Evolutionary conservation across 2,113 vertebrate genomes (phyloP).

Genomic region (Eurypyga helias): DNA sequence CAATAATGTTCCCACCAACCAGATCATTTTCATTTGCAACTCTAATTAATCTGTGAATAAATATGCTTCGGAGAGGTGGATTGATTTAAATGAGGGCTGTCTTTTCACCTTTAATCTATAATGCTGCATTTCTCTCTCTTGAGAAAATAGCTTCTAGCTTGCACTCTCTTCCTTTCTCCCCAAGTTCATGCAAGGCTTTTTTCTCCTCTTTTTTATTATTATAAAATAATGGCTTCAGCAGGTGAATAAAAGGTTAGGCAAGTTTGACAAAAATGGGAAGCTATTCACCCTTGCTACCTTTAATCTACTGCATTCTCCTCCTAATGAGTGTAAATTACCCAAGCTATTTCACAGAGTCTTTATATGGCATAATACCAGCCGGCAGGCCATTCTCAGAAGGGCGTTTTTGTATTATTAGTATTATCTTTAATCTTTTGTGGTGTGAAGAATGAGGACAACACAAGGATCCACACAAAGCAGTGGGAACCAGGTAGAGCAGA

Average conservation of each 20-base stretch:
- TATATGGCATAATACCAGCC: conserved; percentile 74
- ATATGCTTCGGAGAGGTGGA: conserved; percentile 83
- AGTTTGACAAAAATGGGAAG: conserved; percentile 85
- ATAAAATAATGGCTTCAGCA: conserved; percentile 82
- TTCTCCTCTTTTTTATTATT: conserved; percentile 79
- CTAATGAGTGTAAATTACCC: conserved; percentile 85
- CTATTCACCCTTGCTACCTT: conserved; percentile 86
- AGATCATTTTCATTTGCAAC: conserved; percentile 86
- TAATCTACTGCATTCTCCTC: conserved; percentile 84
- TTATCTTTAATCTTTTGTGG: conserved; percentile 83
- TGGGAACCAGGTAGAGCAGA: background rate
- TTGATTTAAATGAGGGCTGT: conserved; percentile 82
- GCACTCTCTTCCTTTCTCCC: conserved; percentile 68
- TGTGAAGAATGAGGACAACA: conserved; percentile 76
- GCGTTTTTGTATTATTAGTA: conserved; percentile 73
- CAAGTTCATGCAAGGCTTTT: conserved; percentile 73
- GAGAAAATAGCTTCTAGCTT: conserved; percentile 82
- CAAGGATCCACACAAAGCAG: conserved; percentile 40
- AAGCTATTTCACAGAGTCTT: conserved; percentile 80
- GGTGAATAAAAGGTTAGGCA: conserved; percentile 84
- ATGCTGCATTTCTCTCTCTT: conserved; percentile 76
- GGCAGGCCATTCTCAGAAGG: conserved; percentile 72
- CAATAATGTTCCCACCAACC: conserved; percentile 82
- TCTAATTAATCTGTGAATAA: conserved; percentile 87
- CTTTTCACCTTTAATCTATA: conserved; percentile 87